Percentiles rank a stretch among this genome's conserved stretches.
These are phyloP conservation scores for Tadarida brasiliensis DNA, from an alignment of 2,797 vertebrate genomes.

Conservation along the genomic window DNA sequence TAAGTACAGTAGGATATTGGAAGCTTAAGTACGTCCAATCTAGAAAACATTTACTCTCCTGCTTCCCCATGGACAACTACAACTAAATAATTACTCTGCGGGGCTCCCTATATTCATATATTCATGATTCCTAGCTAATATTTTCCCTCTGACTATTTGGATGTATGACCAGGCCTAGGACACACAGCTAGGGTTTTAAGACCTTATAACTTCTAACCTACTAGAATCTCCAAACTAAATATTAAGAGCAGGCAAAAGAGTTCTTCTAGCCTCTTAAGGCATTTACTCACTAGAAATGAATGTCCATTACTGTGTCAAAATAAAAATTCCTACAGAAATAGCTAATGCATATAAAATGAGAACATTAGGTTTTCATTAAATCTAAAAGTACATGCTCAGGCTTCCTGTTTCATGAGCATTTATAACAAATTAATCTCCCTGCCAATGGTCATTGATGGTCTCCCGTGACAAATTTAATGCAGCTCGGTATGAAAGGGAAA, in stretches of 20 bases:
- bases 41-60: not conserved
- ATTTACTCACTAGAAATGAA: conserved; percentile 22
- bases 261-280: not conserved
- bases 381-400: not conserved
- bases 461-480: not conserved
- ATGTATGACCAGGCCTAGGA: not conserved
- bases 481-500: not conserved
- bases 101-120: not conserved
- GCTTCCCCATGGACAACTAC: not conserved
- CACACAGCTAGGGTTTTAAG: not conserved
- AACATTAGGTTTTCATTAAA: conserved; percentile 8
- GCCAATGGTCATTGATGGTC: not conserved
- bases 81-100: not conserved
- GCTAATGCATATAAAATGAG: not conserved
- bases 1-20: not conserved
- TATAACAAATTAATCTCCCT: conserved; percentile 17
- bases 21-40: not conserved
- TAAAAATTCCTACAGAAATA: conserved; percentile 19
- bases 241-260: not conserved
- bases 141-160: not conserved
- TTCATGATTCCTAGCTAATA: not conserved
- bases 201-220: not conserved
- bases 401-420: not conserved
- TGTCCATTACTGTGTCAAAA: conserved; percentile 1
- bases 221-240: conserved; percentile 25